Base-by-base conservation (phyloP, 2,888 invertebrate species). In the Tetanocera ferruginea region DNA sequence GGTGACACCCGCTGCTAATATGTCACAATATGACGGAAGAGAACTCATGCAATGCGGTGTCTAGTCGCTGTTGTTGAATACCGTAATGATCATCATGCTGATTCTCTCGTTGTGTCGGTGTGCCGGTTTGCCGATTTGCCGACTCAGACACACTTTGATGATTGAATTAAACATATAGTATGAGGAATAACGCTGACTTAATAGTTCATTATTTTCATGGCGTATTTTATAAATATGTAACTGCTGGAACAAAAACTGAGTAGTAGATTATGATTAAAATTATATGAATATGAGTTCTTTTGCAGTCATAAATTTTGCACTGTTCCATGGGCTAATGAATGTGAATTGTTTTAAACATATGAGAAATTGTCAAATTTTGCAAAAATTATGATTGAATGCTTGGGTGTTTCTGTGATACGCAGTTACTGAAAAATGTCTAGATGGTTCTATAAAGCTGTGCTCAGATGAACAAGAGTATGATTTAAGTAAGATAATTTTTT, bases 11-110 rank as follows among this genome's bases (percentile, higher is more conserved):
- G 43, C 43, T 43, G 43, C 34, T 75, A 37, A n/a, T 66, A 19
- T 75, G 75, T 75, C 75, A 75, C 31, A 60, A 55, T 52, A 75
- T 75, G 75, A 75, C 75, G 75, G 75, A 75, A 75, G 75, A 55
- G 67, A 66, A 71, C 8, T 64, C 31, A 28, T 28, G 57, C 57
- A 43, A 43, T 43, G 43, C 43, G 43, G 11, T 43, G 43, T 43
- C 43, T 43, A 43, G 43, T 8, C 57, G 57, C 57, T 19, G 57
- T 60, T 52, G 52, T 52, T 28, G 57, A 8, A 8, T 43, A 43
- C 14, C 1, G 6, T 14, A 14, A 43, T 43, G 43, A 43, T 43
- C 43, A 43, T 43, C 43, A 43, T 43, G 43, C 28, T 25, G 23
- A 60, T 23, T 19, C 23, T 55, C 9, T 23, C 9, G 8, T 55